These are phyloP conservation scores for Antigone vipio DNA, from an alignment of 2,113 vertebrate species.

Conservation along the genomic window DNA sequence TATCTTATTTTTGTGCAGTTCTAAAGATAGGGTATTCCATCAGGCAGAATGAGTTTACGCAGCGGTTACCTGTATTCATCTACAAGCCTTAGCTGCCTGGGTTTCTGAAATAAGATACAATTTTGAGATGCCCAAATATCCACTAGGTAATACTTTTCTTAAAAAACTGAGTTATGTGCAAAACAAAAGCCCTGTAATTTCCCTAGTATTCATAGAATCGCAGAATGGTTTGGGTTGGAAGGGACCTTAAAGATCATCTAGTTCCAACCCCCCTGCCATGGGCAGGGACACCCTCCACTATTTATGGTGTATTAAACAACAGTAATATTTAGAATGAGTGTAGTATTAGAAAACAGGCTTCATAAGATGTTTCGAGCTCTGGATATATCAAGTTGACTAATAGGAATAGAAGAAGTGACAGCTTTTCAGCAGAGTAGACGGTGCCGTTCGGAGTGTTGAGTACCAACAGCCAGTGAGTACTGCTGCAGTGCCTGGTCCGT, in stretches of 20 bases:
- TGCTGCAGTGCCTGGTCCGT: not conserved
- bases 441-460: not conserved
- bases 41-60: not conserved
- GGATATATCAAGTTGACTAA: not conserved
- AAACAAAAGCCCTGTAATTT: not conserved
- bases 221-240: too few species aligned
- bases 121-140: not conserved
- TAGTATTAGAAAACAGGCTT: not conserved
- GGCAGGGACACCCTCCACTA: too few species aligned
- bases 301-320: not conserved
- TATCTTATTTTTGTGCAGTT: not conserved
- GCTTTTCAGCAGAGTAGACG: not conserved
- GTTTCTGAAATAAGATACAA: not conserved
- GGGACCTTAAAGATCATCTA: too few species aligned
- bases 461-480: not conserved
- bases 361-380: not conserved
- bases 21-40: not conserved
- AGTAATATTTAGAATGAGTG: not conserved
- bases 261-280: too few species aligned
- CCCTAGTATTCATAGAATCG: not conserved
- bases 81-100: not conserved
- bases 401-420: not conserved
- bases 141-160: not conserved
- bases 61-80: not conserved
- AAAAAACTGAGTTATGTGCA: not conserved